Evolutionary conservation across 1,140 invertebrate genomes (phyloP).

Genomic region (Meteorus sp.): DNA sequence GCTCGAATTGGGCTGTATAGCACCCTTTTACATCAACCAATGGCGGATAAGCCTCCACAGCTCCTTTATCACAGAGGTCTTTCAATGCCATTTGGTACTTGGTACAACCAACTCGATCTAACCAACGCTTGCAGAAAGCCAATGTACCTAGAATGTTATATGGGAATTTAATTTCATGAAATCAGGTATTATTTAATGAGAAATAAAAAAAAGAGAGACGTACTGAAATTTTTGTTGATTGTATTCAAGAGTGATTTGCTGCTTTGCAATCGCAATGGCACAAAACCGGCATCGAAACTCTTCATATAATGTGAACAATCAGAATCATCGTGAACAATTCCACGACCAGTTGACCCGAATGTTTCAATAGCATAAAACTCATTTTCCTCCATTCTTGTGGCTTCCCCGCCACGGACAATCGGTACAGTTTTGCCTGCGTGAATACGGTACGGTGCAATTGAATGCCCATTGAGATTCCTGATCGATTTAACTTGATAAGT

Average conservation of each 20-base stretch:
- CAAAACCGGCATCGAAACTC: constrained; percentile 93
- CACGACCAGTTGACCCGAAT: constrained; percentile 97
- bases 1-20: constrained; percentile 99
- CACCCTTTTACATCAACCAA: constrained; percentile 97
- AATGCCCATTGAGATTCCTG: constrained; percentile 97
- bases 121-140: constrained; percentile 98
- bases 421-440: constrained; percentile 99
- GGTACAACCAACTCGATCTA: constrained; percentile 94
- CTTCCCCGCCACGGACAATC: constrained; percentile 98
- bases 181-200: not conserved
- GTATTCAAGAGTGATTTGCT: constrained; percentile 91
- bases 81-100: constrained; percentile 99
- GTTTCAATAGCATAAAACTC: constrained; percentile 99
- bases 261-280: constrained; percentile 86
- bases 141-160: constrained; percentile 70
- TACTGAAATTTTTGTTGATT: constrained; percentile 96
- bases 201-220: constrained; percentile 21
- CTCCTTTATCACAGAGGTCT: constrained; percentile 95
- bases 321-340: constrained; percentile 98
- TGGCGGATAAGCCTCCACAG: constrained; percentile 97
- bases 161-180: constrained; percentile 19
- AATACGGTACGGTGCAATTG: constrained; percentile 95
- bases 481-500: constrained; percentile 97
- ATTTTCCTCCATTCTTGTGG: constrained; percentile 97
- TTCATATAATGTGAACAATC: constrained; percentile 99